Evolutionary conservation across 2,888 invertebrate genomes (phyloP), one percentile per base, ranked within the genome.

Genomic region (Gastrophysa polygoni): DNA sequence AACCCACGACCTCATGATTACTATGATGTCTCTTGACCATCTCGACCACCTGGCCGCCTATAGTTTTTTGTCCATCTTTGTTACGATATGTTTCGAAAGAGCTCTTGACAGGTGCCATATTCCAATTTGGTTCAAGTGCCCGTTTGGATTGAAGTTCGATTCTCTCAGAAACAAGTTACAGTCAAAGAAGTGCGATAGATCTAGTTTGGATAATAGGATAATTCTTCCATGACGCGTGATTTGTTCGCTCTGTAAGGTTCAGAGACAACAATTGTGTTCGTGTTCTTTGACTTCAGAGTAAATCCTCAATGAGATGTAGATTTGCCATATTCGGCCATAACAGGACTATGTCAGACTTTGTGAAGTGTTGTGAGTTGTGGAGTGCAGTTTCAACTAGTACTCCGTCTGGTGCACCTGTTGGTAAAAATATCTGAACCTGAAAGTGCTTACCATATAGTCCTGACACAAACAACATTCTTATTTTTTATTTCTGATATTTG

Each of bases 61-160:
- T n/a, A n/a, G n/a, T 28, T 49, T 21, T 49, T 49, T 49, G 49
- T 2, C n/a, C 24, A 49, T 49, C 49, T 11, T 49, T 16, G 29
- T 14, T 32, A 17, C 10, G 11, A 51, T 51, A 18, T 32, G 32
- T 32, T 18, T 32, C 51, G 18, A 32, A 10, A 51, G 51, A 51
- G 32, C 51, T 51, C n/a, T 51, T 8, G 51, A 17, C 20, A 51
- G 18, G 28, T 51, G 14, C 51, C 51, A 32, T 32, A 7, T 51
- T 32, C 32, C 51, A 51, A 8, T 51, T 7, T 32, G 32, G 17
- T 51, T 51, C 32, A 51, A 6, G 14, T 51, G 32, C 51, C 32
- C 51, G 34, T 51, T 29, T 20, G n/a, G 51, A 32, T 51, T n/a
- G n/a, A 17, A 51, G 28, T 51, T 51, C 17, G 51, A 32, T 17